phyloP scores from a whole-genome alignment of 2,797 vertebrate species.

The Catostomus latipinnis region DNA sequence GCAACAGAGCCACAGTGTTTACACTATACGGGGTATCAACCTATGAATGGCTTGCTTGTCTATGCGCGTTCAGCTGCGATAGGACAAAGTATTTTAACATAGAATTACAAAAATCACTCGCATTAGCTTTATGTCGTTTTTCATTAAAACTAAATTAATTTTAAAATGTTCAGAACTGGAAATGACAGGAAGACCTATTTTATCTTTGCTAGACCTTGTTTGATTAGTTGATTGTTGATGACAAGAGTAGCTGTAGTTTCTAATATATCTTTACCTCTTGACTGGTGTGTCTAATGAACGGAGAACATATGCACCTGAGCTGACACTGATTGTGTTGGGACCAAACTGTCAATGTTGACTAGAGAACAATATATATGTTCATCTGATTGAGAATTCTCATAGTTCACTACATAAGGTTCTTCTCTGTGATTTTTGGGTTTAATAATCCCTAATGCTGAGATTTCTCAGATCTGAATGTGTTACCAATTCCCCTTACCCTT shows the following conservation, averaged over 20 bases:
- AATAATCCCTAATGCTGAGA: constrained; percentile 2
- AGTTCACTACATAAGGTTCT: constrained; percentile 36
- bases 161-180: neutral
- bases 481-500: constrained; percentile 37
- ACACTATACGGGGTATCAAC: too few relatives aligned
- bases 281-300: constrained; percentile 8
- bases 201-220: constrained; percentile 8
- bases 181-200: constrained; percentile 2
- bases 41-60: too few relatives aligned
- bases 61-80: too few relatives aligned
- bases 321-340: constrained; percentile 39
- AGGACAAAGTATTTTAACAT: too few relatives aligned
- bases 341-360: constrained; percentile 51
- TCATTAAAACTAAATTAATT: neutral
- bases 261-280: constrained; percentile 17
- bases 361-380: constrained; percentile 35
- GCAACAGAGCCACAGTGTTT: too few relatives aligned
- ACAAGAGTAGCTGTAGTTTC: constrained; percentile 8
- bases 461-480: constrained; percentile 25
- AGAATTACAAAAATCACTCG: too few relatives aligned
- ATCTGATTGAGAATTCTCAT: constrained; percentile 18
- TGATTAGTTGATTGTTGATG: constrained; percentile 25
- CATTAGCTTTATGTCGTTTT: neutral
- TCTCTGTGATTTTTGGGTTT: neutral
- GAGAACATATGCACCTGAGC: constrained; percentile 25